phyloP scores from a whole-genome alignment of 2,113 vertebrate species.

The Excalfactoria chinensis region DNA sequence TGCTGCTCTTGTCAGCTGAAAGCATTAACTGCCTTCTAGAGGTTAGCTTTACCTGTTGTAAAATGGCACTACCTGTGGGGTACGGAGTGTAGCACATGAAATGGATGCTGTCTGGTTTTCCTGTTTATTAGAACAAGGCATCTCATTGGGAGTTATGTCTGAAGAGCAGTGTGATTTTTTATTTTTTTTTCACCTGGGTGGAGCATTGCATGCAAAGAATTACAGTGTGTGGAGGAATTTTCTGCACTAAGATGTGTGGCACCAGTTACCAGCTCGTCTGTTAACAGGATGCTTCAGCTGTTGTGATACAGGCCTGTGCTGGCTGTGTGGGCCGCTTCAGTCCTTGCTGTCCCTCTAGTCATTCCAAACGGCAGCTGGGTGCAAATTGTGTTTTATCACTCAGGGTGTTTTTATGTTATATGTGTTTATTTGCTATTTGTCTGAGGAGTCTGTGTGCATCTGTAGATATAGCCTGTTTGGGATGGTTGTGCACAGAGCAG shows the following conservation, averaged over 20 bases:
- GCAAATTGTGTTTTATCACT: not conserved
- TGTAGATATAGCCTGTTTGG: not conserved
- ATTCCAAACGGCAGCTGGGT: not conserved
- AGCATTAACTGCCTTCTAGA: not conserved
- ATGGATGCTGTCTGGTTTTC: not conserved
- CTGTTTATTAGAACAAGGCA: not conserved
- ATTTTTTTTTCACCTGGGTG: not conserved
- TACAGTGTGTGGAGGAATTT: not conserved
- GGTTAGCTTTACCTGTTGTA: not conserved
- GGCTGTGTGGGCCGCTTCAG: not conserved
- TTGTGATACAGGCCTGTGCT: not conserved
- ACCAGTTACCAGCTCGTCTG: not conserved
- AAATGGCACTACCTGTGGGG: not conserved
- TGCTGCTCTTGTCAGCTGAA: constrained; percentile 5
- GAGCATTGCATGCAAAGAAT: not conserved
- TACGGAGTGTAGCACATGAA: not conserved
- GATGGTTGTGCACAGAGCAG: not conserved
- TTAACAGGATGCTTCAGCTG: not conserved
- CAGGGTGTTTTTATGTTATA: not conserved
- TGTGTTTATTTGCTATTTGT: not conserved
- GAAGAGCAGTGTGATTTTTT: not conserved
- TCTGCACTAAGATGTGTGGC: not conserved
- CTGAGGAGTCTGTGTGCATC: not conserved
- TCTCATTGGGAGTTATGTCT: not conserved
- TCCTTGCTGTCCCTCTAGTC: not conserved